A percentile compares a stretch with the other conserved stretches of the same genome.
These are phyloP conservation scores for Eurystomus gularis DNA, from an alignment of 2,113 vertebrate genomes.

Conservation along the genomic window DNA sequence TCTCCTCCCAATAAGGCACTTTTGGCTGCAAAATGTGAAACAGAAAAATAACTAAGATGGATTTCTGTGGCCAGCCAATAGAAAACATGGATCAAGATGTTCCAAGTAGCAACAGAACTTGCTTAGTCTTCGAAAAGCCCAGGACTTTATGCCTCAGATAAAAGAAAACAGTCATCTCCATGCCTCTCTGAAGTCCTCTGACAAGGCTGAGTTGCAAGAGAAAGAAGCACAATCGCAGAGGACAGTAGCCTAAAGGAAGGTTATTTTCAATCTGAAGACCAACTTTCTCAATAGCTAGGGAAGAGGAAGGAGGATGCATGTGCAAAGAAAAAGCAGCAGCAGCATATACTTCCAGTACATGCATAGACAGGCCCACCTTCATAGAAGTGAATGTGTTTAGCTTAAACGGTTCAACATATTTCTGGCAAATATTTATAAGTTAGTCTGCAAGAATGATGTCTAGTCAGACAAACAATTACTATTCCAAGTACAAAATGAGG, in stretches of 20 bases:
- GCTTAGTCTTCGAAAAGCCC: neutral
- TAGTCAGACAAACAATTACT: neutral
- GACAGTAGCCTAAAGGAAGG: neutral
- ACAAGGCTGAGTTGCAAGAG: neutral
- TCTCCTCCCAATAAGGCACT: neutral
- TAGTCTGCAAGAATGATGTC: neutral
- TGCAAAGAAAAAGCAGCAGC: neutral
- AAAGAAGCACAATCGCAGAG: neutral
- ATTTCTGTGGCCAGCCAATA: neutral
- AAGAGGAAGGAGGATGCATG: neutral
- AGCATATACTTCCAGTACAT: neutral
- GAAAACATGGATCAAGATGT: neutral
- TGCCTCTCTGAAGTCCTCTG: neutral
- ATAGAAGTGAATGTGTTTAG: neutral
- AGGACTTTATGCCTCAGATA: neutral
- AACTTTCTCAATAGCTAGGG: neutral
- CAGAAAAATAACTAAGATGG: neutral
- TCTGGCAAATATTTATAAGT: neutral
- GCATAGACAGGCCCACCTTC: neutral
- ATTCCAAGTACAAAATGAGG: neutral
- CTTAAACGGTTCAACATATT: neutral
- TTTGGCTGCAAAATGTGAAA: neutral
- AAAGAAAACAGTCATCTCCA: neutral
- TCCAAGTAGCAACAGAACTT: neutral
- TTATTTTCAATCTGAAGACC: neutral